These are phyloP conservation scores for Junco hyemalis DNA, from an alignment of 2,113 vertebrate genomes.

Conservation along the genomic window DNA sequence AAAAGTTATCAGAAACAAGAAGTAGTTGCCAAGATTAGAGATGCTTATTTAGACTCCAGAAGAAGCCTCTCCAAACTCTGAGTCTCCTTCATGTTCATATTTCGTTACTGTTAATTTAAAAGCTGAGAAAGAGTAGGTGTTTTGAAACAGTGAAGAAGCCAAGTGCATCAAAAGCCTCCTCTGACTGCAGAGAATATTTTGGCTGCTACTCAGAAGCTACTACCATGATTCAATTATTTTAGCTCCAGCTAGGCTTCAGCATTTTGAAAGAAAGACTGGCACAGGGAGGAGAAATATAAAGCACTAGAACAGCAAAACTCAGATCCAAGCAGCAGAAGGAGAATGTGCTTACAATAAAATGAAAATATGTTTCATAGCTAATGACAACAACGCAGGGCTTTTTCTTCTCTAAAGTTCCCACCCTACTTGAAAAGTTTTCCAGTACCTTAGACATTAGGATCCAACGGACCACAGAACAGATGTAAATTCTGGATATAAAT, in stretches of 20 bases:
- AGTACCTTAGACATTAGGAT: not conserved
- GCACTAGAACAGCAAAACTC: not conserved
- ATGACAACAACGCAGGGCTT: not conserved
- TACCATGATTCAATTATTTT: not conserved
- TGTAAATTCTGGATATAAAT: not conserved
- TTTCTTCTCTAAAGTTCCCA: not conserved
- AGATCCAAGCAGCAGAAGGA: not conserved
- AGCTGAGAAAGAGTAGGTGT: not conserved
- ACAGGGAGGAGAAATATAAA: not conserved
- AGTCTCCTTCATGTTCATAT: not conserved
- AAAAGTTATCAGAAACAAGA: not conserved
- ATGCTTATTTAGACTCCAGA: not conserved
- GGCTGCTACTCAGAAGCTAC: not conserved
- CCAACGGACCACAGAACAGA: not conserved
- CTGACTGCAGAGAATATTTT: not conserved
- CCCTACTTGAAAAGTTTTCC: not conserved
- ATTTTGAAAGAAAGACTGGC: not conserved
- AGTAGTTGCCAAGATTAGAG: not conserved
- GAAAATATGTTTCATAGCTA: not conserved
- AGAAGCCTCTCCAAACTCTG: not conserved
- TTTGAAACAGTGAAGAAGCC: not conserved
- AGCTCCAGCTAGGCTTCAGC: not conserved
- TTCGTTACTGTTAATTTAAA: not conserved
- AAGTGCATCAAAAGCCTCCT: not conserved
- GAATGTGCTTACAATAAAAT: not conserved